Percentiles rank a stretch among this genome's conserved stretches.
Evolutionary conservation across 2,797 vertebrate genomes (phyloP).

Genomic region (Phataginus tricuspis): DNA sequence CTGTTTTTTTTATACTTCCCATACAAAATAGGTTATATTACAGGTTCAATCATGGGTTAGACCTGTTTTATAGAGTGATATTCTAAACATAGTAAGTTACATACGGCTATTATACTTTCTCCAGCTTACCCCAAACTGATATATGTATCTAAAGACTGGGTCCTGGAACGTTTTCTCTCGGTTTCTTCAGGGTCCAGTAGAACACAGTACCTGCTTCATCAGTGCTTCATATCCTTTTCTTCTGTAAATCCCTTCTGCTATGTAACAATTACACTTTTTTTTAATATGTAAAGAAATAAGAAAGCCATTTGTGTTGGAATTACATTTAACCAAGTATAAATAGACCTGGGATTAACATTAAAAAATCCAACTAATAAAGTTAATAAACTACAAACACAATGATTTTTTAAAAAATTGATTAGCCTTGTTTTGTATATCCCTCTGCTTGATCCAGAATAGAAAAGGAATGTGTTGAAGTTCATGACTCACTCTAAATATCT

Average conservation of each 20-base stretch:
- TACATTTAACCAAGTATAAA: not conserved
- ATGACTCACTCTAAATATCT: not conserved
- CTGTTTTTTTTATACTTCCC: not conserved
- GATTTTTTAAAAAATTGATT: not conserved
- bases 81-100: not conserved
- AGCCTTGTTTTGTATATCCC: not conserved
- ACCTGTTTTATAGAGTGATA: not conserved
- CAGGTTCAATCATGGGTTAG: not conserved
- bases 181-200: not conserved
- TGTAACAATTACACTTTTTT: not conserved
- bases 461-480: not conserved
- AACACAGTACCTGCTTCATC: not conserved
- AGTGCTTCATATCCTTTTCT: not conserved
- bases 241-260: not conserved
- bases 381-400: not conserved
- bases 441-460: not conserved
- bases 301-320: not conserved
- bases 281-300: not conserved
- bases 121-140: not conserved
- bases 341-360: not conserved
- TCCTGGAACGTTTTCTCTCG: not conserved
- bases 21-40: not conserved
- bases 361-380: not conserved
- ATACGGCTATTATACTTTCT: not conserved
- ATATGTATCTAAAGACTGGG: not conserved